Conservation (phyloP, 2,113 vertebrate species). For the Podarcis cretensis region DNA sequence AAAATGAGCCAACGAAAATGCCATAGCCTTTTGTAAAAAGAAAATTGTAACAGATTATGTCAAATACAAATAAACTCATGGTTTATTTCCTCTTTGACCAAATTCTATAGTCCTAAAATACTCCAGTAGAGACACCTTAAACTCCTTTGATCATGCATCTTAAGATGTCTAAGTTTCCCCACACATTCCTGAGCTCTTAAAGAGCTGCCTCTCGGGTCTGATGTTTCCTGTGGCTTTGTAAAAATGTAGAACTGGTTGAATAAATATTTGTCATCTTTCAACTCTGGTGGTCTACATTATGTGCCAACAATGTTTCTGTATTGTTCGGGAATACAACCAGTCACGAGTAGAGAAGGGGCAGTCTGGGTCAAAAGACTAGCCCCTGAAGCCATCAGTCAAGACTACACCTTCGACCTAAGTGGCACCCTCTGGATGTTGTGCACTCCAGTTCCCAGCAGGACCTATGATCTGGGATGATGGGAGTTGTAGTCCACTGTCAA, state of each 20-base stretch:
- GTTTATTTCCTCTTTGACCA: not conserved
- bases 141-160: slow-evolving; percentile 33
- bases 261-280: slow-evolving; percentile 37
- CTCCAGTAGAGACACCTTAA: slow-evolving; percentile 19
- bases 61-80: not conserved
- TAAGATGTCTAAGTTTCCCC: not conserved
- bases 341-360: not conserved
- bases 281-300: not conserved
- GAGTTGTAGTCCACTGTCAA: not conserved
- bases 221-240: slow-evolving; percentile 10
- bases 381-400: not conserved
- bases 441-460: not conserved
- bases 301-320: not conserved
- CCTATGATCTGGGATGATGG: not conserved
- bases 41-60: not conserved
- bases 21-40: not conserved
- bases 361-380: not conserved
- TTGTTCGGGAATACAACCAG: not conserved
- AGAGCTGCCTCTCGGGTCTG: slow-evolving; percentile 15
- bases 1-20: not conserved
- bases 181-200: slow-evolving; percentile 34
- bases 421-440: not conserved
- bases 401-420: not conserved
- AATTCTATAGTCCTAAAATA: slow-evolving; percentile 8
- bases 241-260: slow-evolving; percentile 26